These are phyloP conservation scores for Haliclystus octoradiatus DNA, from an alignment of 30 jellyfish, hydroid and myxozoan species.

Conservation along the genomic window DNA sequence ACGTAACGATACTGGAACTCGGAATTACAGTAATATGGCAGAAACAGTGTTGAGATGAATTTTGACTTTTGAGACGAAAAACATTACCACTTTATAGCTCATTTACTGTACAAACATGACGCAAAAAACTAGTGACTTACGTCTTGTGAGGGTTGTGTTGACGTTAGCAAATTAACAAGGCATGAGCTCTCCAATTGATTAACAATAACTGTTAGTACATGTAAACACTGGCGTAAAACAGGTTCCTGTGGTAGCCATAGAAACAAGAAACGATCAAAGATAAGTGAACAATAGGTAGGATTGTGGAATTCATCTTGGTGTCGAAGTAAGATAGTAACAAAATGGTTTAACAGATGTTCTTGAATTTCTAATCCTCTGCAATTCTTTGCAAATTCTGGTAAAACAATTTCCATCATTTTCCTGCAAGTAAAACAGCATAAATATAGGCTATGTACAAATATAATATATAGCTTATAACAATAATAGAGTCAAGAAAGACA, in stretches of 20 bases:
- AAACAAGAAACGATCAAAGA: conserved; percentile 61
- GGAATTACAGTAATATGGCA: no score
- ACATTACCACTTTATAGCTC: no score
- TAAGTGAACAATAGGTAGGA: conserved; percentile 29
- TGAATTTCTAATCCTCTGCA: conserved; percentile 41
- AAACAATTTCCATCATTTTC: conserved; percentile 16
- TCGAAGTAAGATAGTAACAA: conserved; percentile 28
- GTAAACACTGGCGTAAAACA: conserved; percentile 56
- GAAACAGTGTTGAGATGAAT: no score
- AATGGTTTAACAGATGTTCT: conserved; percentile 29
- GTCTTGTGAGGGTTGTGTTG: conserved; percentile 68
- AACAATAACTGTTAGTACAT: conserved; percentile 59
- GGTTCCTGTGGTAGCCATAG: conserved; percentile 63
- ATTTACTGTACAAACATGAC: no score
- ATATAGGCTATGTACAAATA: no score
- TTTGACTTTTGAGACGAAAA: no score
- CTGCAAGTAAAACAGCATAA: no score
- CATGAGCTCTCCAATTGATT: conserved; percentile 54
- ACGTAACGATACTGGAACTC: no score
- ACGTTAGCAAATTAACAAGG: conserved; percentile 58
- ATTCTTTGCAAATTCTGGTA: conserved; percentile 43
- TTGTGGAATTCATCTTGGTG: conserved; percentile 48
- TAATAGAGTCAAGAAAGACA: no score
- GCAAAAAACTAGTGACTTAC: no score
- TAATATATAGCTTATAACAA: no score